Base-by-base conservation (phyloP, 2,888 invertebrate species). In the Hybos culiciformis region DNA sequence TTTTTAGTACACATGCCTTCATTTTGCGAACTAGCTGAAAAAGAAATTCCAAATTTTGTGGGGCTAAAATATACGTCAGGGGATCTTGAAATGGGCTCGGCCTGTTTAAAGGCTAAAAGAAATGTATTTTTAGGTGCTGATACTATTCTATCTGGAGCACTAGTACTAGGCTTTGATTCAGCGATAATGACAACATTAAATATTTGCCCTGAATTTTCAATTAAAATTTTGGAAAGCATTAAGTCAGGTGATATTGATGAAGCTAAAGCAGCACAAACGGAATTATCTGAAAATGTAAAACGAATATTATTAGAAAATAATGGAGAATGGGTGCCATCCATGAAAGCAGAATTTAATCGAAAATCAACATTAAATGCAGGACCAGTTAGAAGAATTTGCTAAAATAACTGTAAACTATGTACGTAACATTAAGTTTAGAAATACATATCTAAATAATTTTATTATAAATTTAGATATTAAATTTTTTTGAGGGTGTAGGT, bases 11-110 rank as follows among this genome's bases (percentile, higher is more conserved):
- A 78, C 52, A 84, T 84, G 82, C 77, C 75, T 33, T 64, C 72
- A 20, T 81, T 83, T 53, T 71, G 83, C 31, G 65, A 69, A 12
- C 69, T 73, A 18, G 78, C 81, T 1, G 71, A 72, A 1, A 66
- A 67, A 5, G 60, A 69, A 44, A 75, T 90, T 37, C 77, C 84
- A 0, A 83, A 78, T 41, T 81, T 90, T 55, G 73, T 72, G 46
- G 90, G 90, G 4, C 70, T 87, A n/a, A 90, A 90, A 61, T 87
- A 80, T 58, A 87, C 88, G 0, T 79, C 80, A 9, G 74, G 73
- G 31, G 76, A 80, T 56, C 67, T 87, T 37, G 74, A 75, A 41
- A 80, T 83, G 59, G 83, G 75, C 1, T 66, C 72, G 1, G 73
- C 72, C 52, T 79, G 79, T 3, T 52, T 77, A 4, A 65, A 69